Base-by-base conservation (phyloP, 1,140 invertebrate genomes). In the Drosophila pachea region DNA sequence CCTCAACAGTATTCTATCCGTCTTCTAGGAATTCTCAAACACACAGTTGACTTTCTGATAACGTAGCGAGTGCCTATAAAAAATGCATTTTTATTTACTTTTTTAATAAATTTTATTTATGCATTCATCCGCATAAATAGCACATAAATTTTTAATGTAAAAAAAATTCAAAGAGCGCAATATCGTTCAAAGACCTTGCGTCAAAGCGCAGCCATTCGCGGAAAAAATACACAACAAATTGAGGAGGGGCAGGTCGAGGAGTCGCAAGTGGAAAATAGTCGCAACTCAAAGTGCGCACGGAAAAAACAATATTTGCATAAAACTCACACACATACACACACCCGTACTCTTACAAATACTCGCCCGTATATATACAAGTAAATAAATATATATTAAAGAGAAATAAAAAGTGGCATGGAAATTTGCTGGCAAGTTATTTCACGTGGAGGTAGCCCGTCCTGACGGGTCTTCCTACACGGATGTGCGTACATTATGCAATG, bases 81-180 rank as follows among this genome's bases (percentile, higher is more conserved):
- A 84, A 75, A 83, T 84, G 65, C 54, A 84, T 50, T 84, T 73
- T 84, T 84, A 82, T 84, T 78, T 84, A 71, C n/a, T 68, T 75
- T 78, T 67, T 73, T 64, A 50, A 58, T 22, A 70, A 68, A 81
- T 78, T 83, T 69, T 83, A 66, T 78, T 75, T 78, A 84, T 84
- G 70, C 76, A 79, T 84, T 78, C 79, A 78, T 78, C 75, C 79
- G 75, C 79, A 83, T 78, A 71, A 76, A 62, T 75, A 65, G 66
- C 48, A 74, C 58, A 78, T 53, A 63, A 61, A 66, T 69, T 54
- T 40, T 53, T 61, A n/a, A 42, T 73, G 52, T 35, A 59, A 65
- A 65, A 62, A 61, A 66, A 48, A 40, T 42, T 56, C 70, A 71
- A 56, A 43, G 31, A 11, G 59, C 45, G 74, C 40, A 68, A 56